A percentile compares a stretch with the other conserved stretches of the same genome.
Conservation (phyloP, 1,140 invertebrate genomes). For the Neodiprion pinetum region DNA sequence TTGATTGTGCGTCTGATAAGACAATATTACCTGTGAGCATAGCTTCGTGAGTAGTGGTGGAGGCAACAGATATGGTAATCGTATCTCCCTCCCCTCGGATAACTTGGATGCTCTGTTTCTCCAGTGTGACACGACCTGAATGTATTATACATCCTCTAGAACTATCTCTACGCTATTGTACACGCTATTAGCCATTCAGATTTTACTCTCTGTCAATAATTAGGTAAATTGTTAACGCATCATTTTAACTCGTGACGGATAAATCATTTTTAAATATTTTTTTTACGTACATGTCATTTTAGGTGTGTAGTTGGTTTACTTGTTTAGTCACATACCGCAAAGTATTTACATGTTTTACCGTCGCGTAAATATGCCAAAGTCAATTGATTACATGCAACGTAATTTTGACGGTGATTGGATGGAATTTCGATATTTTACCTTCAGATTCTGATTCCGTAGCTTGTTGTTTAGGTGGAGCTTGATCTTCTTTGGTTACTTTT, state of each 20-base stretch:
- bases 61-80: slow-evolving; percentile 69
- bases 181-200: slow-evolving; percentile 12
- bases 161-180: slow-evolving; percentile 42
- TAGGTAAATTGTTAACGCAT: background rate
- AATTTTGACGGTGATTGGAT: slow-evolving; percentile 2
- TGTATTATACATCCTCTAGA: slow-evolving; percentile 53
- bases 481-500: slow-evolving; percentile 45
- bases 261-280: background rate
- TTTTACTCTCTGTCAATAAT: background rate
- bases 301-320: background rate
- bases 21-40: slow-evolving; percentile 66
- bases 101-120: slow-evolving; percentile 68
- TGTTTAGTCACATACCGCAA: background rate
- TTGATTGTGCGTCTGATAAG: slow-evolving; percentile 12
- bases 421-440: slow-evolving; percentile 48
- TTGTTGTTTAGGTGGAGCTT: slow-evolving; percentile 40
- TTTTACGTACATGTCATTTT: background rate
- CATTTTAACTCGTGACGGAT: slow-evolving; percentile 3
- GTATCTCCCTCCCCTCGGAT: slow-evolving; percentile 65
- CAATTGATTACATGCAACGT: background rate
- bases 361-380: background rate
- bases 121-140: slow-evolving; percentile 61
- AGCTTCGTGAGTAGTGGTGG: slow-evolving; percentile 67
- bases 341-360: slow-evolving; percentile 9
- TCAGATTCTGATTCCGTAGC: slow-evolving; percentile 50